A percentile compares a stretch with the other conserved stretches of the same genome.
phyloP scores from a whole-genome alignment of 2,113 vertebrate genomes.

The Pseudorectes ferrugineus region DNA sequence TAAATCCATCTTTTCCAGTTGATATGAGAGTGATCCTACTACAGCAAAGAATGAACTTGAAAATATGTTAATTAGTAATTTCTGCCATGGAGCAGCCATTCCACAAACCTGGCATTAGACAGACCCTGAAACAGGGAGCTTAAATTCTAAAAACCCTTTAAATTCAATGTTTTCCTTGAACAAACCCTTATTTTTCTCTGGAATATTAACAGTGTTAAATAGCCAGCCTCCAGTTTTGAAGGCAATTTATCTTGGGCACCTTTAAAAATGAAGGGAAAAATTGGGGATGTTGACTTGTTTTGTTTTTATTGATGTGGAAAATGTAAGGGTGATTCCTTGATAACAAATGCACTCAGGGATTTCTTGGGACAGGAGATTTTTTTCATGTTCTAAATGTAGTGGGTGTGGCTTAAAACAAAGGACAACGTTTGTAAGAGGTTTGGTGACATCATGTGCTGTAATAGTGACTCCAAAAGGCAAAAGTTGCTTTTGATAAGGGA shows the following conservation, averaged over 20 bases:
- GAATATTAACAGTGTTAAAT: neutral
- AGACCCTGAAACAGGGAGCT: neutral
- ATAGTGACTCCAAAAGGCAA: neutral
- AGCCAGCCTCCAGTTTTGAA: neutral
- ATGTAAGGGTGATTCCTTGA: neutral
- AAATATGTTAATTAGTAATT: neutral
- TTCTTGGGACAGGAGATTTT: neutral
- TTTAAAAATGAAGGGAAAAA: neutral
- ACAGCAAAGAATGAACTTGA: neutral
- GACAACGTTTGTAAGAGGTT: neutral
- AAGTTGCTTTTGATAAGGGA: slow-evolving; percentile 9
- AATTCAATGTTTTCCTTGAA: neutral
- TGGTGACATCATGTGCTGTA: neutral
- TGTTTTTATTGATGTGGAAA: neutral
- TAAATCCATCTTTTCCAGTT: neutral
- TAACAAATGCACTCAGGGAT: neutral
- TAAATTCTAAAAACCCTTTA: neutral
- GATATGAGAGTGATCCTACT: neutral
- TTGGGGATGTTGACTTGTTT: neutral
- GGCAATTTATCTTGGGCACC: neutral
- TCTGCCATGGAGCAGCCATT: neutral
- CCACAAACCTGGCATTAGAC: neutral
- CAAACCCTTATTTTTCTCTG: neutral
- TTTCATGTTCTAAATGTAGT: neutral
- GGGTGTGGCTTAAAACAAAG: neutral